Evolutionary conservation across 2,113 vertebrate species (phyloP), one percentile per base, ranked within the genome.

Genomic region (Larimichthys polyactis): DNA sequence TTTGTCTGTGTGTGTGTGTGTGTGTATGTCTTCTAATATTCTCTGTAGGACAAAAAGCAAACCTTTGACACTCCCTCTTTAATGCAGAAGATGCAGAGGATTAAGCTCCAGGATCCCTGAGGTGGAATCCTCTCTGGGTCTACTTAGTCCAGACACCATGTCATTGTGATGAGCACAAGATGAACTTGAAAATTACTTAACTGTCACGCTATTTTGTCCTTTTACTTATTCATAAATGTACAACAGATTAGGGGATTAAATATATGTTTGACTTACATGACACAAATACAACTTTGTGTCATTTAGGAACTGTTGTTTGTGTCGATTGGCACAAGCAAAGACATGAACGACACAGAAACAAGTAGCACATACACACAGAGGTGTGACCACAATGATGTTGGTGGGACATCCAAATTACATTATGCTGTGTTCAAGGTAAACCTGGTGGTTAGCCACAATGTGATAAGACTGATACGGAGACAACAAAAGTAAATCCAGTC

Each of bases 11-110:
- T 36, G n/a, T 59, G 16, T 57, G 16, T 57, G 60, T 40, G 73
- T 71, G 5, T 22, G 32, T 14, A 24, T 27, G 15, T n/a, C 10
- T 80, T 62, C 12, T 3, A 44, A 20, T 73, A 40, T 77, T 84
- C 59, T 66, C 59, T 76, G 44, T 63, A 76, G 75, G 65, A 73
- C 58, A 65, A 48, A 68, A 71, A 9, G 43, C 29, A 54, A 71
- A 32, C 46, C 52, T 73, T 29, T 72, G 65, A 71, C 48, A 22
- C 49, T 73, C 66, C n/a, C 59, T 66, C 32, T 62, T 51, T 60
- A 15, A 60, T 52, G 66, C 49, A 11, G 36, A 27, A 49, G 11
- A 5, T 58, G 29, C 24, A 58, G 20, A 75, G 40, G 20, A 12
- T 46, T 76, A 82, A 72, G 43, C 71, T 57, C 2, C 12, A 24